Conservation (phyloP, 2,888 invertebrate genomes). For the Ptilodon capucinus region DNA sequence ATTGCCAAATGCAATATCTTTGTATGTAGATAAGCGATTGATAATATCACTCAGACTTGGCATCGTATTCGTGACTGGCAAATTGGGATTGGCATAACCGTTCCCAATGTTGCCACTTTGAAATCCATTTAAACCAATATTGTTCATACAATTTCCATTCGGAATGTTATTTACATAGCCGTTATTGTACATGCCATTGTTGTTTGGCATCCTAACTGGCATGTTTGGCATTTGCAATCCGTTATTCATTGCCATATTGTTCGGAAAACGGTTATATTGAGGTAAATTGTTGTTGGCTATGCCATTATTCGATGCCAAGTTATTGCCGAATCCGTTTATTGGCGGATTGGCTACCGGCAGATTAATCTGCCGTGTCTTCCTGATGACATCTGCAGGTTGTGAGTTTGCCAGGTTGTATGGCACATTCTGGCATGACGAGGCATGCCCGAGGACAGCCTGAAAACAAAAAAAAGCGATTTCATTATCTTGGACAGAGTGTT, state of each 20-base stretch:
- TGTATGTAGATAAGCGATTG: neutral
- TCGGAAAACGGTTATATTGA: neutral
- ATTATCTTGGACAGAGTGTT: too few species aligned
- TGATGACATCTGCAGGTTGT: neutral
- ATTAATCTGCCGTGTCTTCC: constrained; percentile 14
- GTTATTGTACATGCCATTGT: constrained; percentile 5
- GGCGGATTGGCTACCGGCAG: neutral
- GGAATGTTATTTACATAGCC: neutral
- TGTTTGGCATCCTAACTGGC: constrained; percentile 1
- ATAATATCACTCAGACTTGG: neutral
- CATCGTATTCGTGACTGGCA: neutral
- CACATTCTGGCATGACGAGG: constrained; percentile 19
- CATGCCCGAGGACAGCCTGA: constrained; percentile 39
- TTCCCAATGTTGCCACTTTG: neutral
- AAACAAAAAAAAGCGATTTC: constrained; percentile 15
- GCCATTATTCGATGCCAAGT: neutral
- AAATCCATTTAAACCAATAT: neutral
- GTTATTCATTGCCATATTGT: constrained; percentile 4
- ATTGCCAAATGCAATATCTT: constrained; percentile 18
- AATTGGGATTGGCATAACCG: constrained; percentile 1
- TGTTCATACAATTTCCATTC: neutral
- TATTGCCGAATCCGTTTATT: neutral
- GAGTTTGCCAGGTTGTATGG: constrained; percentile 1
- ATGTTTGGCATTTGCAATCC: constrained; percentile 2
- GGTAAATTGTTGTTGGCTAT: constrained; percentile 2